Percentiles rank a stretch among this genome's conserved stretches.
Conservation (phyloP, 2,888 invertebrate species). For the Axea sp. region DNA sequence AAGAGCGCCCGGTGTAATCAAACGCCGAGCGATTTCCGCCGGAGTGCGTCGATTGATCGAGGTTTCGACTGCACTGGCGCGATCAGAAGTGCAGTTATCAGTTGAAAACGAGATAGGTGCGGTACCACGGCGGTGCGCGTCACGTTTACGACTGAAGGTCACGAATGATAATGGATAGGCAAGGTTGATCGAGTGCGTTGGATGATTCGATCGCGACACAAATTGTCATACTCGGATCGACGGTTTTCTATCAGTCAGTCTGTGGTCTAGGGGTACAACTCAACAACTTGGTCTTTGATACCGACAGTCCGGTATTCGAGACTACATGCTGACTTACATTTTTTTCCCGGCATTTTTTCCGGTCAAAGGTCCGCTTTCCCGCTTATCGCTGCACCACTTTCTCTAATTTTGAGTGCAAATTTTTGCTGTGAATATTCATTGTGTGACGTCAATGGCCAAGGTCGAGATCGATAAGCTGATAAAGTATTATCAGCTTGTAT, state of each 20-base stretch:
- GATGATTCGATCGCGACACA: conserved; percentile 29
- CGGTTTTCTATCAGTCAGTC: conserved; percentile 74
- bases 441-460: conserved; percentile 66
- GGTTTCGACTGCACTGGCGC: too few relatives aligned
- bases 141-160: conserved; percentile 27
- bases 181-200: conserved; percentile 32
- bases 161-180: conserved; percentile 44
- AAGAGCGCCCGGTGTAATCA: too few relatives aligned
- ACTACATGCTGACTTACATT: conserved; percentile 78
- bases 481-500: conserved; percentile 57
- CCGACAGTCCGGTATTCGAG: conserved; percentile 73
- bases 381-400: conserved; percentile 42
- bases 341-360: conserved; percentile 74
- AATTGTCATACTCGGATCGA: conserved; percentile 68
- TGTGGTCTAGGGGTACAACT: conserved; percentile 77
- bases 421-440: conserved; percentile 67
- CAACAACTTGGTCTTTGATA: conserved; percentile 61
- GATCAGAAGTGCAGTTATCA: conserved; percentile 17
- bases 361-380: conserved; percentile 68
- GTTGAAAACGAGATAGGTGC: conserved; percentile 20
- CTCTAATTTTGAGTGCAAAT: conserved; percentile 56
- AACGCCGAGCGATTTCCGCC: too few relatives aligned
- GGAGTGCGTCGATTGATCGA: too few relatives aligned
- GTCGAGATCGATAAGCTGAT: conserved; percentile 44
- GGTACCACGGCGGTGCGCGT: conserved; percentile 5